Conservation (phyloP, 2,888 invertebrate genomes). For the Petrolisthes cinctipes region DNA sequence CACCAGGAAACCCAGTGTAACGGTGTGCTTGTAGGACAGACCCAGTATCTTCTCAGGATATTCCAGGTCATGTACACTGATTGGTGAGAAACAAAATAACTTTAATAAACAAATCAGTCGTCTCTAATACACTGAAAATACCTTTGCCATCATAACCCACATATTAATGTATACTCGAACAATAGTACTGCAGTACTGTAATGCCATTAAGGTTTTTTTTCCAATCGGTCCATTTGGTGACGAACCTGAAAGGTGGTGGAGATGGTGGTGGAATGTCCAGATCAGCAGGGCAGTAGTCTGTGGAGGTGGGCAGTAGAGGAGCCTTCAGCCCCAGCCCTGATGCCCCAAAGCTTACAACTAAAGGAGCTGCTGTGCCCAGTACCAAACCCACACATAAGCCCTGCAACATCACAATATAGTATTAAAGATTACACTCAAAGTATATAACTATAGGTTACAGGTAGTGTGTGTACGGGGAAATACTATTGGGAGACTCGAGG, state of each 20-base stretch:
- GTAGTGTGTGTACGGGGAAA: neutral
- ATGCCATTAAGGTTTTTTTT: too few relatives aligned
- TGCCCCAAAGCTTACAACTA: slow-evolving; percentile 25
- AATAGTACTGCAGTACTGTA: too few relatives aligned
- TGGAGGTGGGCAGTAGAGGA: slow-evolving; percentile 24
- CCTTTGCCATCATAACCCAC: too few relatives aligned
- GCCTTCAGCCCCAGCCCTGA: slow-evolving; percentile 11
- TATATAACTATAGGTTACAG: neutral
- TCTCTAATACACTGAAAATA: too few relatives aligned
- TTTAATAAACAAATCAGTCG: too few relatives aligned
- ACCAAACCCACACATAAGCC: slow-evolving; percentile 7
- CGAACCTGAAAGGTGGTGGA: neutral
- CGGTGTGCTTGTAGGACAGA: slow-evolving; percentile 33
- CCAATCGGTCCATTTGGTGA: neutral
- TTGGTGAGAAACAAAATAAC: too few relatives aligned
- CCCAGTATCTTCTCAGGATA: slow-evolving; percentile 28
- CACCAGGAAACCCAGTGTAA: slow-evolving; percentile 20
- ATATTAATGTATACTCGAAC: too few relatives aligned
- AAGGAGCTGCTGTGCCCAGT: slow-evolving; percentile 8
- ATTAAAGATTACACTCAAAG: neutral
- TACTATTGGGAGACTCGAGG: neutral
- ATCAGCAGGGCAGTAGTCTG: slow-evolving; percentile 14
- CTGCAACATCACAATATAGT: neutral
- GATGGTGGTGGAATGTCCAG: neutral
- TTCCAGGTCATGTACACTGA: slow-evolving; percentile 13